Percentiles rank a stretch among this genome's conserved stretches.
phyloP scores from a whole-genome alignment of 35 echinoderm and acorn worm genomes.

The Heliocidaris tuberculata region DNA sequence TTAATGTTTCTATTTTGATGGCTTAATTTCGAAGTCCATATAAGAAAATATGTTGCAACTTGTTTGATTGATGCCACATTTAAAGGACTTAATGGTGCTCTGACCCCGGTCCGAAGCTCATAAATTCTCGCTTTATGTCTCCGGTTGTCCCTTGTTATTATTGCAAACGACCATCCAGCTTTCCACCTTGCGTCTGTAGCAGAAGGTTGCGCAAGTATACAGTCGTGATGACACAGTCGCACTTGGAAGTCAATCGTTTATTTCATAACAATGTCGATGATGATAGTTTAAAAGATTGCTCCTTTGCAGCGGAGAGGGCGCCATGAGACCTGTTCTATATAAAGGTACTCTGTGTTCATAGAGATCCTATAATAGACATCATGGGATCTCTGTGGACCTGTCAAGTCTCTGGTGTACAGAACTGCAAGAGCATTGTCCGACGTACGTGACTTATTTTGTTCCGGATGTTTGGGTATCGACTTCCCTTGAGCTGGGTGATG shows the following conservation, averaged over 20 bases:
- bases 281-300: not conserved
- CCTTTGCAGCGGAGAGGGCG: not conserved
- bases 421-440: not conserved
- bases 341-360: no score
- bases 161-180: not conserved
- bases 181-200: not conserved
- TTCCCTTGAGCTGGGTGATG: no score
- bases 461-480: no score
- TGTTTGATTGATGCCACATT: not conserved
- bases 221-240: not conserved
- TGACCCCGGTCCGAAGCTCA: slow-evolving; percentile 24
- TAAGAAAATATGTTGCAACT: not conserved
- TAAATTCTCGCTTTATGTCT: slow-evolving; percentile 30
- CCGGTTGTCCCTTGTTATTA: not conserved
- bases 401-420: not conserved
- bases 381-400: not conserved
- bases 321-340: not conserved
- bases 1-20: slow-evolving; percentile 19
- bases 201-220: not conserved
- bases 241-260: not conserved
- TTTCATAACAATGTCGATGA: not conserved
- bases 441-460: not conserved
- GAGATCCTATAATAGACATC: no score
- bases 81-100: not conserved
- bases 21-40: not conserved